Evolutionary conservation across 2,113 vertebrate species (phyloP).

Genomic region (Eclectus roratus): DNA sequence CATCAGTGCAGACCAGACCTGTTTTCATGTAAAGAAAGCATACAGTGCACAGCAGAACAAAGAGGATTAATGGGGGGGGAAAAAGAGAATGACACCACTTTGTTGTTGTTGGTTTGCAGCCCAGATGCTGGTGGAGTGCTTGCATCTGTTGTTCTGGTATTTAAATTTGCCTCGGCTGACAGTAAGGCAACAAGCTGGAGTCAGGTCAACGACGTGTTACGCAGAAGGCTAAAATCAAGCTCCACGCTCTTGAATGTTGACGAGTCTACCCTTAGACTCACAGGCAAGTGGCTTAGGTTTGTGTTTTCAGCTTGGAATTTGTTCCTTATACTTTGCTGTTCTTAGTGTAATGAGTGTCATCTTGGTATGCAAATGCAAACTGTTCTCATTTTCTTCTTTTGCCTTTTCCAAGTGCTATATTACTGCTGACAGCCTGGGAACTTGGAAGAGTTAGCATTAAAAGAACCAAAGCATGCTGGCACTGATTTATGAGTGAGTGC

Average conservation of each 20-base stretch:
- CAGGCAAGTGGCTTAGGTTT: slow-evolving; percentile 69
- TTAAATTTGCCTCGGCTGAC: slow-evolving; percentile 58
- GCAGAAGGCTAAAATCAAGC: slow-evolving; percentile 29
- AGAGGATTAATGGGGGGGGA: neutral
- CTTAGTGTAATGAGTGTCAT: neutral
- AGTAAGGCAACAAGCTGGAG: neutral
- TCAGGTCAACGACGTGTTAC: slow-evolving; percentile 47
- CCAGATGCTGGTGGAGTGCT: slow-evolving; percentile 56
- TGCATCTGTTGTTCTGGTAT: slow-evolving; percentile 68
- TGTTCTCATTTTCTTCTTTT: neutral
- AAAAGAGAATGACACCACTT: neutral
- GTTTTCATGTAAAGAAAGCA: neutral
- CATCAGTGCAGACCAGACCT: neutral
- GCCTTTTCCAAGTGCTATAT: neutral
- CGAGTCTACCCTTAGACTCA: slow-evolving; percentile 54
- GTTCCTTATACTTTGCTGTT: neutral
- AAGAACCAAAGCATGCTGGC: neutral
- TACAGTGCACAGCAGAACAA: neutral
- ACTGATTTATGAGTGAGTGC: neutral
- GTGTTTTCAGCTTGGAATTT: neutral
- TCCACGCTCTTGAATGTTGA: slow-evolving; percentile 55
- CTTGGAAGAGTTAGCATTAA: neutral
- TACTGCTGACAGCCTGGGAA: neutral
- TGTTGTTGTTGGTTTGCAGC: slow-evolving; percentile 68
- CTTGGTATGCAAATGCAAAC: neutral